Percentiles rank a stretch among this genome's conserved stretches.
These are phyloP conservation scores for Bombylius major DNA, from an alignment of 2,888 invertebrate genomes.

Conservation along the genomic window DNA sequence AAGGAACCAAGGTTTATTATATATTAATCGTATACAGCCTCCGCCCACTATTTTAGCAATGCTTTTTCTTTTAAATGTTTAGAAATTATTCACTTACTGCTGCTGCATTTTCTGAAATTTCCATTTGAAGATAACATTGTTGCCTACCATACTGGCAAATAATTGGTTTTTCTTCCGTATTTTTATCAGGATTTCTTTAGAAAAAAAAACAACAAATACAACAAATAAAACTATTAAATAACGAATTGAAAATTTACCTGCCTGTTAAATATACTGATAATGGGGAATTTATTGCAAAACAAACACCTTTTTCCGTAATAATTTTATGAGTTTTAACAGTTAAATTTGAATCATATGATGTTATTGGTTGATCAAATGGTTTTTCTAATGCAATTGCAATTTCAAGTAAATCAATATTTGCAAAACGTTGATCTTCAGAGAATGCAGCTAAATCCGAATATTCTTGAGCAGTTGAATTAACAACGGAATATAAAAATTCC, in stretches of 20 bases:
- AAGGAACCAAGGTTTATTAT: neutral
- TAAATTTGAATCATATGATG: constrained; percentile 20
- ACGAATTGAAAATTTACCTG: neutral
- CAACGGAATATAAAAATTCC: constrained; percentile 36
- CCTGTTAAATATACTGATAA: constrained; percentile 22
- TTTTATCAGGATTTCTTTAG: constrained; percentile 17
- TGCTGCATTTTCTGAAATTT: constrained; percentile 29
- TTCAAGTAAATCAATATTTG: constrained; percentile 35
- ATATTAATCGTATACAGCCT: neutral
- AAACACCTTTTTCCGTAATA: constrained; percentile 54
- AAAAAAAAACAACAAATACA: neutral
- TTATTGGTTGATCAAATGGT: constrained; percentile 25
- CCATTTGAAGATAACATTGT: constrained; percentile 31
- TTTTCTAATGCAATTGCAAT: constrained; percentile 23
- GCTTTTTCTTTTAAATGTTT: neutral
- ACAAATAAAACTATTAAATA: neutral
- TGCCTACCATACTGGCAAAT: constrained; percentile 31
- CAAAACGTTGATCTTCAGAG: constrained; percentile 34
- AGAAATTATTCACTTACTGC: constrained; percentile 19
- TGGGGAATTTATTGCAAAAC: constrained; percentile 49
- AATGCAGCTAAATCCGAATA: constrained; percentile 34
- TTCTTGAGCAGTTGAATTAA: constrained; percentile 37
- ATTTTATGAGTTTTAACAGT: constrained; percentile 29
- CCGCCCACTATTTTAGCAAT: neutral
- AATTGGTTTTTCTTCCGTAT: constrained; percentile 19